These are phyloP conservation scores for Rhinopomastus cyanomelas DNA, from an alignment of 2,113 vertebrate species.

Conservation along the genomic window DNA sequence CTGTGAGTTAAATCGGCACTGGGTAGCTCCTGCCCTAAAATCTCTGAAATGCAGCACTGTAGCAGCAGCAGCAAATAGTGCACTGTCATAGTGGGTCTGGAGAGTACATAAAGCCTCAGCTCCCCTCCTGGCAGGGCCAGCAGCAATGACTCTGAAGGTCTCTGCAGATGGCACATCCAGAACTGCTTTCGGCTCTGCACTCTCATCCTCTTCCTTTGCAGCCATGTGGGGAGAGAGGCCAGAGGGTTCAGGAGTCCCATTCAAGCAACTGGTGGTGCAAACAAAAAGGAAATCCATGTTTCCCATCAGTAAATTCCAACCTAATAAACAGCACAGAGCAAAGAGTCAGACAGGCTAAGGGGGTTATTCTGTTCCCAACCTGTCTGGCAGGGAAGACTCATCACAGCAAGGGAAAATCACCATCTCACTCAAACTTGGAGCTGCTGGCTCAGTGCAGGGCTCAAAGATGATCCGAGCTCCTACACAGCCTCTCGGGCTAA, in stretches of 20 bases:
- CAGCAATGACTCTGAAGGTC: not conserved
- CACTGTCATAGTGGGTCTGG: conserved; percentile 25
- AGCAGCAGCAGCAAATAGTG: conserved; percentile 25
- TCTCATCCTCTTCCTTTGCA: not conserved
- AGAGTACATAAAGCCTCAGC: not conserved
- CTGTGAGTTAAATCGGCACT: not conserved
- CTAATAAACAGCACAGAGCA: not conserved
- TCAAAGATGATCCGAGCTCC: not conserved
- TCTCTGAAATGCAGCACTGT: not conserved
- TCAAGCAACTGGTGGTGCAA: not conserved
- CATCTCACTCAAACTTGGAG: not conserved
- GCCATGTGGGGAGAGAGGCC: not conserved
- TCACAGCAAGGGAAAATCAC: not conserved
- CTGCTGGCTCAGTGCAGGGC: not conserved
- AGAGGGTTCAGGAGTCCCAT: not conserved
- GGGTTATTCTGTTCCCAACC: not conserved
- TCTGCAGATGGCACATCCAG: not conserved
- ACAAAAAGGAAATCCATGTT: not conserved
- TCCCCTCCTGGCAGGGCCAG: not conserved
- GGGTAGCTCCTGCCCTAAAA: not conserved
- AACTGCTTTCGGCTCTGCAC: not conserved
- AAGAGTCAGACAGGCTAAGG: not conserved
- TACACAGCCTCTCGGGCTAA: not conserved
- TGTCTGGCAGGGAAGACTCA: not conserved
- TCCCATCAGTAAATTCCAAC: too few relatives aligned